Percentiles rank a stretch among this genome's conserved stretches.
Conservation (phyloP, 2,797 vertebrate species). For the Neomorphus geoffroyi region DNA sequence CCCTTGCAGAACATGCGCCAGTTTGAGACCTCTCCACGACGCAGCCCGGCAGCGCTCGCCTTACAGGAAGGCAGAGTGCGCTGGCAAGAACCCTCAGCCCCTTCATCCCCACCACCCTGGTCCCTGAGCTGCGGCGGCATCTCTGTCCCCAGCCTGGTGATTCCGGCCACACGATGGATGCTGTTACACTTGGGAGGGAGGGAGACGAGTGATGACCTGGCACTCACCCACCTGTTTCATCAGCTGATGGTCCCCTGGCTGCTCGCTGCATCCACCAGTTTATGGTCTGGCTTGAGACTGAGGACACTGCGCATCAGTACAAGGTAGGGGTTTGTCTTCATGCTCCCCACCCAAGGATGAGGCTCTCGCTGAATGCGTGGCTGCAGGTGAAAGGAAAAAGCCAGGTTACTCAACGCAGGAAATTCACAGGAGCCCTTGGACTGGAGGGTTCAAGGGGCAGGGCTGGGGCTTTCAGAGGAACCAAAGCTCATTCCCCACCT, state of each 20-base stretch:
- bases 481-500: neutral
- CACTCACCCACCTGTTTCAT: neutral
- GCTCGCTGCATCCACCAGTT: neutral
- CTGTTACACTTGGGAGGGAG: slow-evolving; percentile 11
- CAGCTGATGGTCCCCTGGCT: neutral
- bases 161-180: neutral
- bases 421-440: neutral
- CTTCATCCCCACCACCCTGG: neutral
- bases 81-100: neutral
- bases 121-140: neutral
- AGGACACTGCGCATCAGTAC: neutral
- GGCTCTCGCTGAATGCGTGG: neutral
- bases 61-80: fast-evolving
- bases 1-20: fast-evolving
- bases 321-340: slow-evolving; percentile 36
- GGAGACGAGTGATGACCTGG: neutral
- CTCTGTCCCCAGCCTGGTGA: neutral
- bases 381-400: neutral
- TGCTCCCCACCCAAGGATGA: slow-evolving; percentile 27
- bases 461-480: neutral
- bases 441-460: neutral
- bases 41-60: neutral
- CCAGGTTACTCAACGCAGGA: too few relatives aligned
- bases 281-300: slow-evolving; percentile 39
- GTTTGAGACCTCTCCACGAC: fast-evolving